Conservation (phyloP, 1,140 invertebrate genomes). For the Theocolax elegans region DNA sequence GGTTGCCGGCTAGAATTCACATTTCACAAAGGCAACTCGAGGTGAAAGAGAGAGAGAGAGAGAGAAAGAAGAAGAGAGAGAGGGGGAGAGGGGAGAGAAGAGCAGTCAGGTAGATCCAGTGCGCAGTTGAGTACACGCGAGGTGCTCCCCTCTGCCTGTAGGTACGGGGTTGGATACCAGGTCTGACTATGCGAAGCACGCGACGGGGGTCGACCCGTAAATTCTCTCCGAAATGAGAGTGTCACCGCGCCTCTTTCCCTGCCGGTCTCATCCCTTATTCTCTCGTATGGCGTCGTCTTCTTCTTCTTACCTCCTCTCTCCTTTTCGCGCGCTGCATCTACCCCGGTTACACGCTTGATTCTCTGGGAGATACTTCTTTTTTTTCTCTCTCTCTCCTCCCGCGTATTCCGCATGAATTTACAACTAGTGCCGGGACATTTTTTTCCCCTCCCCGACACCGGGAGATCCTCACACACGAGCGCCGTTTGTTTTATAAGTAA, state of each 20-base stretch:
- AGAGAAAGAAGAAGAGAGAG: not conserved
- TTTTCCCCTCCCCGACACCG: not conserved
- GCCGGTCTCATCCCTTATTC: constrained; percentile 30
- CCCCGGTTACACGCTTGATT: constrained; percentile 2
- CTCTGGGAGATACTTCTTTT: not conserved
- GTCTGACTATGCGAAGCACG: constrained; percentile 68
- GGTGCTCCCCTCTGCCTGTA: not conserved
- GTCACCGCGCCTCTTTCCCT: constrained; percentile 55
- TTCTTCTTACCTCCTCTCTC: not conserved
- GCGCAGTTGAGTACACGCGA: constrained; percentile 59
- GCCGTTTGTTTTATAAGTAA: constrained; percentile 20
- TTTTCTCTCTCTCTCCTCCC: constrained; percentile 12
- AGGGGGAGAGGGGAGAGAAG: not conserved
- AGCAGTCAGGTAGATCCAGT: constrained; percentile 26
- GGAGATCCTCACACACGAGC: not conserved
- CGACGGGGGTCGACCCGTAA: constrained; percentile 55
- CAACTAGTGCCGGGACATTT: constrained; percentile 46
- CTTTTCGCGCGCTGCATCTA: constrained; percentile 15
- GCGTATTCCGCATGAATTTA: constrained; percentile 58
- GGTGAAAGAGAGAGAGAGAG: not conserved
- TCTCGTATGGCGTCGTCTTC: too few relatives aligned
- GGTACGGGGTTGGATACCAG: too few relatives aligned
- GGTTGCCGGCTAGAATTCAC: too few relatives aligned
- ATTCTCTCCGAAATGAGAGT: constrained; percentile 68
- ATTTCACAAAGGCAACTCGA: too few relatives aligned